Evolutionary conservation across 1,140 invertebrate species (phyloP), one percentile per base, ranked within the genome.

Genomic region (Drosophila ironensis): DNA sequence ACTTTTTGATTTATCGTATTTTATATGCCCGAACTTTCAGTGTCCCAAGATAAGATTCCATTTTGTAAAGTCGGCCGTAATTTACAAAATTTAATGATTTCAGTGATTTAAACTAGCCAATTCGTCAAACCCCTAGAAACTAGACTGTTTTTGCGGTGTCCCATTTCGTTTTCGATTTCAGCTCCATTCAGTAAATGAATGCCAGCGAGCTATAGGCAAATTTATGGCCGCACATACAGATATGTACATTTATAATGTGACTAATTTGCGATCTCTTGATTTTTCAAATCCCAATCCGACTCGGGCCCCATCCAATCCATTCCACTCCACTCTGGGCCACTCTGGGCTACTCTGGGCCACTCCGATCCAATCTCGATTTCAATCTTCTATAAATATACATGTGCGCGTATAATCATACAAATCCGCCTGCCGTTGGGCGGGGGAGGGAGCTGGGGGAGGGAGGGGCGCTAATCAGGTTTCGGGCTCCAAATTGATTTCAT

Each of bases 401-500:
- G n/a, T n/a, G n/a, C n/a, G n/a, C n/a, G n/a, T n/a, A n/a, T n/a
- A n/a, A n/a, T n/a, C n/a, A n/a, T n/a, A n/a, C n/a, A n/a, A n/a
- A n/a, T n/a, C 69, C 54, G 72, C 57, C 52, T 74, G 64, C 59
- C 50, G n/a, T n/a, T n/a, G n/a, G n/a, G n/a, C n/a, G n/a, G n/a
- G n/a, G n/a, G n/a, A n/a, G n/a, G n/a, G n/a, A n/a, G n/a, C n/a
- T n/a, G n/a, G n/a, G n/a, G n/a, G n/a, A n/a, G 50, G 47, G 20
- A 27, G 63, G 57, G 73, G 71, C 46, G 76, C 76, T 81, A 81
- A 81, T 81, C 76, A 82, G 76, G 76, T 81, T 81, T 81, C 57
- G 38, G 60, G 60, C 41, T 57, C 56, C 57, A 64, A 88, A 88
- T 88, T 88, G 78, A 82, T 88, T 87, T 80, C 74, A 87, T 84